Evolutionary conservation across 2,797 vertebrate genomes (phyloP), one percentile per base, ranked within the genome.

Genomic region (Ctenochaetus hawaiiensis): DNA sequence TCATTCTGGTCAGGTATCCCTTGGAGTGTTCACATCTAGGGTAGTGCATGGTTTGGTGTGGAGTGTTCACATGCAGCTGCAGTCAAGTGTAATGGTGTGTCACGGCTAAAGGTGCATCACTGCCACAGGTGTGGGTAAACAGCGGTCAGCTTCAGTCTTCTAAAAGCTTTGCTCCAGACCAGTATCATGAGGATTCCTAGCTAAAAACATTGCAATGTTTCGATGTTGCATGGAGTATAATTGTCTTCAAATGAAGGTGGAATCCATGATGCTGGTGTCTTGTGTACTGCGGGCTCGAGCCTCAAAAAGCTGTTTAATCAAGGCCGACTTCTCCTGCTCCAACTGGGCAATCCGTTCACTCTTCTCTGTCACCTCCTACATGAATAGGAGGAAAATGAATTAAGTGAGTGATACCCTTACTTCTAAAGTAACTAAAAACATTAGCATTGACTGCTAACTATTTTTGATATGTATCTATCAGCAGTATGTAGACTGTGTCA

Each of bases 231-330:
- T 80, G 61, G 53, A 63, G 75, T 43, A 45, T 39, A 39, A 30
- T 5, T 10, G 34, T 45, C 60, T 43, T 95, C 95, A 99, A 93
- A 98, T 99, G 91, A 99, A 99, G 58, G 98, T 99, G 77, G 98
- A 98, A 84, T 99, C 98, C 90, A 99, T 93, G 65, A 95, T 92
- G 87, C 95, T 97, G 0, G 81, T 87, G 9, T 98, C 97, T 0
- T 95, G 96, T 41, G 90, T 87, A 61, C 78, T 95, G 44, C 73
- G 94, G 12, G 98, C 96, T 0, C 95, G 96, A 11, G 97, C 97
- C 82, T 99, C 97, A 1, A 99, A 99, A 39, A 99, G 95, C 93
- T 99, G 98, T 82, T 99, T 99, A 89, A 99, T 99, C 67, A 99
- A 92, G 1, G 97, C 94, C 0, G 96, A 98, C 72, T 99, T 99